Evolutionary conservation across 2,797 vertebrate species (phyloP).

Genomic region (Numenius phaeopus): DNA sequence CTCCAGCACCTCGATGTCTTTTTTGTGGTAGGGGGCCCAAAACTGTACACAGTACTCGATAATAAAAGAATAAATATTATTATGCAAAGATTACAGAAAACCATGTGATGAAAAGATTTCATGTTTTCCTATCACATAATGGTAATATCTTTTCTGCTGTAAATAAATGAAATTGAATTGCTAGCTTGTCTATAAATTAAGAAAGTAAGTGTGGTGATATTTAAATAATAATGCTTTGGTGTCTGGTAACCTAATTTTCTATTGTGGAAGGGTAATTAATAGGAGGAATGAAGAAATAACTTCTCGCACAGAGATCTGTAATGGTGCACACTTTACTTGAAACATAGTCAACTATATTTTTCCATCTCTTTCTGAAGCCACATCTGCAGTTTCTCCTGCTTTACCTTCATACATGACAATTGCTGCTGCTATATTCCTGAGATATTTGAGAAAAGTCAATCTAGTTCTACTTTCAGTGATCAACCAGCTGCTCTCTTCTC

Average conservation of each 20-base stretch:
- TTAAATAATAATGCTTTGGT: not conserved
- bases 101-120: fast-evolving
- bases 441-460: not conserved
- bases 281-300: not conserved
- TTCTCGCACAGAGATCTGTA: not conserved
- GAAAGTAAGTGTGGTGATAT: not conserved
- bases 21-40: no score
- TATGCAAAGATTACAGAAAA: not conserved
- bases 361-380: not conserved
- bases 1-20: no score
- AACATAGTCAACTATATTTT: not conserved
- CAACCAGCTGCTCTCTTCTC: not conserved
- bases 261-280: not conserved
- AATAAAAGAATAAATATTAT: not conserved
- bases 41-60: no score
- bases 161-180: not conserved
- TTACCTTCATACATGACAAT: not conserved
- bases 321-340: not conserved
- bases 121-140: not conserved
- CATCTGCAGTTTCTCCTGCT: not conserved
- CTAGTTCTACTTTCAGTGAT: not conserved
- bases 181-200: not conserved
- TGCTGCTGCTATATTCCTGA: not conserved
- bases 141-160: not conserved
- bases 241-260: not conserved